Conservation (phyloP, 2,797 vertebrate genomes). For the Phrynocephalus vlangalii region DNA sequence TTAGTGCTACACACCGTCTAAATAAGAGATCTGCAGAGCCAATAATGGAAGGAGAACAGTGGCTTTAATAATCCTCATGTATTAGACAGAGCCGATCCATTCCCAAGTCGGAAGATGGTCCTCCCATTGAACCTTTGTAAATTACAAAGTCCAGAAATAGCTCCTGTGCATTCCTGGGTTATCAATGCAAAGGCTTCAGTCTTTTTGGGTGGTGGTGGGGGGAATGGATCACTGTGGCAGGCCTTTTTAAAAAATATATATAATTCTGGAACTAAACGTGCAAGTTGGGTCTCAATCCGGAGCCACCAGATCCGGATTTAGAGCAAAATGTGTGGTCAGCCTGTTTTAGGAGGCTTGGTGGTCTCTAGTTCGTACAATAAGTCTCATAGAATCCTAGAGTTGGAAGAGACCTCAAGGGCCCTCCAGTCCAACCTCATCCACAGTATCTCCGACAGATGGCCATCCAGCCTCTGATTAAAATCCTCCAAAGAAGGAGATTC, state of each 20-base stretch:
- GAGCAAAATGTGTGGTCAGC: not conserved
- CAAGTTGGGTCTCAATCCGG: not conserved
- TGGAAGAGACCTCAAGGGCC: too few relatives aligned
- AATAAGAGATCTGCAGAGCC: conserved; percentile 85
- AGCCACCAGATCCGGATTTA: too few relatives aligned
- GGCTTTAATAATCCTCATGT: conserved; percentile 83
- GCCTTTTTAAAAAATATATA: not conserved
- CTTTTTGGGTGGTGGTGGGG: conserved; percentile 19
- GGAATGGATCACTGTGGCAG: conserved; percentile 1
- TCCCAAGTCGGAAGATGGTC: conserved; percentile 79
- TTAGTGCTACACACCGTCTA: conserved; percentile 85
- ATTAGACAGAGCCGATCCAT: conserved; percentile 81
- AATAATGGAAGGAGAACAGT: conserved; percentile 80
- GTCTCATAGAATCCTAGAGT: too few relatives aligned
- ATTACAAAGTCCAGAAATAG: conserved; percentile 75
- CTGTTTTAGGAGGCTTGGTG: not conserved
- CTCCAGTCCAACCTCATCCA: too few relatives aligned
- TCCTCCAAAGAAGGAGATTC: too few relatives aligned
- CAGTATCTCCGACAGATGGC: too few relatives aligned
- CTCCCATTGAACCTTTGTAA: conserved; percentile 74
- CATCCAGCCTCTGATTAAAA: too few relatives aligned
- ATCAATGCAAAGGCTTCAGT: conserved; percentile 67
- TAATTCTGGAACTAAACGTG: not conserved
- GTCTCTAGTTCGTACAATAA: too few relatives aligned
- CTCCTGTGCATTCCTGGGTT: conserved; percentile 50